phyloP scores from a whole-genome alignment of 2,797 vertebrate species.

The Cossypha niveicapilla region DNA sequence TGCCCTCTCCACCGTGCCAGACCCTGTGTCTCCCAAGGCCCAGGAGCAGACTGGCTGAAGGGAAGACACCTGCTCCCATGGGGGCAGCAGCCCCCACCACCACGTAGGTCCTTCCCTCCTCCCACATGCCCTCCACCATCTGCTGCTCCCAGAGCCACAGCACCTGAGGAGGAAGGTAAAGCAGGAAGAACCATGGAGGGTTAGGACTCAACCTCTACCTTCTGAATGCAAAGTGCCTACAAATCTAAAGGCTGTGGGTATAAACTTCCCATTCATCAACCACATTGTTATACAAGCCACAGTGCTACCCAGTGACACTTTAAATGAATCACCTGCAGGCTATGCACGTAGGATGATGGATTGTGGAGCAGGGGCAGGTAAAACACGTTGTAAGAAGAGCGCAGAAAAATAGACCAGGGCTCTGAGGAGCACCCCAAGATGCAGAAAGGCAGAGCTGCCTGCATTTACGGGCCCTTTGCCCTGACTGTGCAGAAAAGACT shows the following conservation, averaged over 20 bases:
- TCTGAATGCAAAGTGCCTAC: not conserved
- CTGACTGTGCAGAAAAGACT: fast-evolving
- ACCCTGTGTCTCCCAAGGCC: not conserved
- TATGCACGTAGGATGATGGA: not conserved
- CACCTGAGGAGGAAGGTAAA: not conserved
- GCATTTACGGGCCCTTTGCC: fast-evolving
- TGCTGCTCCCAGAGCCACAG: not conserved
- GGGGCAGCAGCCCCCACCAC: not conserved
- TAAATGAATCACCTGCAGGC: conserved; percentile 19
- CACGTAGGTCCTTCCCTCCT: fast-evolving
- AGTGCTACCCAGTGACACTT: conserved; percentile 3
- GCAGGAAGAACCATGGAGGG: not conserved
- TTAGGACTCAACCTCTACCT: fast-evolving
- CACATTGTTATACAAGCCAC: conserved; percentile 20
- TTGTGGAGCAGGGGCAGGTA: not conserved
- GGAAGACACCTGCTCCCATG: not conserved
- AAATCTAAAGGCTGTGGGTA: not conserved
- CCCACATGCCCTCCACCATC: not conserved
- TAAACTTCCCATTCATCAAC: conserved; percentile 27
- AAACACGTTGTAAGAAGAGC: not conserved
- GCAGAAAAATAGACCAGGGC: not conserved
- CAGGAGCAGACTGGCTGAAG: fast-evolving
- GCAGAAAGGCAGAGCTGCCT: fast-evolving
- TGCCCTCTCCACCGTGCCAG: fast-evolving
- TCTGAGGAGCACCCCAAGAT: not conserved